Conservation (phyloP, 37 sponge, comb jelly and placozoan species). For the Aphrocallistes beatrix region DNA sequence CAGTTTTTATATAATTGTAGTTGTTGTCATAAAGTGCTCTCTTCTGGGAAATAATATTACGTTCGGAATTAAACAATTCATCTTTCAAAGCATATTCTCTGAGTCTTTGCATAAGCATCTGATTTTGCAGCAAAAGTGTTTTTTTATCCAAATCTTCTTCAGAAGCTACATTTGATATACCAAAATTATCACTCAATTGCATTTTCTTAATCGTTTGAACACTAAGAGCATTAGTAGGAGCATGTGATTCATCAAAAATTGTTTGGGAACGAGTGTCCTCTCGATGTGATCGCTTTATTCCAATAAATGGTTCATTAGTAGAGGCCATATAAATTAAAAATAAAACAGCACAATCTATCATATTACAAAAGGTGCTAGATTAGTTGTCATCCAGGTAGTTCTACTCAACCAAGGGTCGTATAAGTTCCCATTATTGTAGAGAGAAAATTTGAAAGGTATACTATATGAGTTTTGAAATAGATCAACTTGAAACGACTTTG, state of each 20-base stretch:
- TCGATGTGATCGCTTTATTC: neutral
- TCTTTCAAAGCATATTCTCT: neutral
- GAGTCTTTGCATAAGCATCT: neutral
- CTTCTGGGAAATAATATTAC: neutral
- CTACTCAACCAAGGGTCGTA: no score
- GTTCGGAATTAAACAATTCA: neutral
- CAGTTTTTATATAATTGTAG: neutral
- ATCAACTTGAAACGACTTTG: no score
- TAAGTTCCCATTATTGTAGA: no score
- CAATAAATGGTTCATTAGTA: neutral
- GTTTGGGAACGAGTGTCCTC: neutral
- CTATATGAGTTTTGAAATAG: no score
- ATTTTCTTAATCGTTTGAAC: neutral
- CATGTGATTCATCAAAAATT: neutral
- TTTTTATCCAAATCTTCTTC: neutral
- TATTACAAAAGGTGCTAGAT: no score
- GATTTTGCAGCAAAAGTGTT: constrained; percentile 3
- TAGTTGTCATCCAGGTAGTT: no score
- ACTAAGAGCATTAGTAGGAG: neutral
- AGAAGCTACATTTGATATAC: neutral
- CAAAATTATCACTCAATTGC: neutral
- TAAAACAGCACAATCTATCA: no score
- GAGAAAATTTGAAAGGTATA: no score
- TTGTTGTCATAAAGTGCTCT: neutral
- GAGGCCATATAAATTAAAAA: no score